Base-by-base conservation (phyloP, 2,797 vertebrate species). In the Sebastes taczanowskii region DNA sequence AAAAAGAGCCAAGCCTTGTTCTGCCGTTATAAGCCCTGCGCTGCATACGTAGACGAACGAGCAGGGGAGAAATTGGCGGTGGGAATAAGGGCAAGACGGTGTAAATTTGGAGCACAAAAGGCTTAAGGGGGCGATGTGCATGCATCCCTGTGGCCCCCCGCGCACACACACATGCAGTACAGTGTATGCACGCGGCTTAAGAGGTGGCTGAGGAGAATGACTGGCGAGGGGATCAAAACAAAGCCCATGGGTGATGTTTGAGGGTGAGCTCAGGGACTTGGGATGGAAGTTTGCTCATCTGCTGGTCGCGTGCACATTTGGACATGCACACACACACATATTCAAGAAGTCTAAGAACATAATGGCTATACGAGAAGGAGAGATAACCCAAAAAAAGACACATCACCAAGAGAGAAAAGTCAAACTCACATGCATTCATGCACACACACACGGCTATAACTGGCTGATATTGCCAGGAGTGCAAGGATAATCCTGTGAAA, bases 21-120 rank as follows among this genome's bases (percentile, higher is more conserved):
- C 87, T 89, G 83, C 83, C 18, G 61, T 86, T 86, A 89, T 86
- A 91, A 85, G 80, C 86, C 80, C 82, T 71, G 84, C 70, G 62
- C 90, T 73, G 83, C 91, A 87, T 81, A 86, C 83, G 70, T 67
- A 80, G 78, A 78, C 76, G 32, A 88, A 67, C 35, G 79, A 85
- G 81, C 83, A 82, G 63, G 86, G 86, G 81, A 85, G 89, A 88
- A 90, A 92, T 91, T 91, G 90, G 91, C 87, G 91, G 79, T 77
- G 90, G 88, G 88, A 92, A 93, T 91, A 91, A 94, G 87, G 90
- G 88, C 83, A 88, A 87, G 85, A 84, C 55, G 52, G 91, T 87
- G 91, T 88, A 92, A 90, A 93, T 93, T 87, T 93, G 87, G 83
- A 91, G 91, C 87, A 90, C 88, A 90, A 87, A 92, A 88, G 85